Evolutionary conservation across 1,140 invertebrate genomes (phyloP).

Genomic region (Sitophilus oryzae): DNA sequence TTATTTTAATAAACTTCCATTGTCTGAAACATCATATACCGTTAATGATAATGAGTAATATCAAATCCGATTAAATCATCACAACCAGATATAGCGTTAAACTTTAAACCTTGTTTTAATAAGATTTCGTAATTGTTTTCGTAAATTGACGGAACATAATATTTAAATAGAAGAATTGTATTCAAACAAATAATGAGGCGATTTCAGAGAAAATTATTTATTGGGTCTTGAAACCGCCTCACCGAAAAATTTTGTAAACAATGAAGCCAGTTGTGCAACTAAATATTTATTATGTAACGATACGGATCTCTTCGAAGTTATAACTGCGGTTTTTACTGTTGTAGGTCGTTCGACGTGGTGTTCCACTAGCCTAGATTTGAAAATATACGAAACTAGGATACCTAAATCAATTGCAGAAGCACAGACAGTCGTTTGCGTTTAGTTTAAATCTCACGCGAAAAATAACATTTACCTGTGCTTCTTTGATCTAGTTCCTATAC

Average conservation of each 20-base stretch:
- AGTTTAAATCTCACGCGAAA: too few relatives aligned
- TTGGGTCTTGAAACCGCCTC: conserved; percentile 10
- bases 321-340: conserved; percentile 16
- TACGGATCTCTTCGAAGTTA: conserved; percentile 16
- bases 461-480: too few relatives aligned
- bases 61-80: conserved; percentile 13
- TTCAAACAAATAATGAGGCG: conserved; percentile 10
- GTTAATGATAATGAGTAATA: conserved; percentile 21
- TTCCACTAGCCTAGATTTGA: conserved; percentile 25
- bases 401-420: background rate
- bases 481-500: too few relatives aligned
- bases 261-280: conserved; percentile 16
- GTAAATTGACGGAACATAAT: background rate
- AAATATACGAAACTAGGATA: conserved; percentile 21
- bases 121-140: background rate
- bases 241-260: conserved; percentile 3
- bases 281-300: conserved; percentile 16
- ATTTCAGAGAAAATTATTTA: conserved; percentile 17
- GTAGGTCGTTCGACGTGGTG: conserved; percentile 23
- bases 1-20: conserved; percentile 10
- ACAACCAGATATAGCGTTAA: background rate
- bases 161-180: background rate
- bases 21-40: conserved; percentile 19
- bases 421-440: too few relatives aligned
- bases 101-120: background rate